Evolutionary conservation across 1,140 invertebrate species (phyloP).

Genomic region (Conopomorpha cramerella): DNA sequence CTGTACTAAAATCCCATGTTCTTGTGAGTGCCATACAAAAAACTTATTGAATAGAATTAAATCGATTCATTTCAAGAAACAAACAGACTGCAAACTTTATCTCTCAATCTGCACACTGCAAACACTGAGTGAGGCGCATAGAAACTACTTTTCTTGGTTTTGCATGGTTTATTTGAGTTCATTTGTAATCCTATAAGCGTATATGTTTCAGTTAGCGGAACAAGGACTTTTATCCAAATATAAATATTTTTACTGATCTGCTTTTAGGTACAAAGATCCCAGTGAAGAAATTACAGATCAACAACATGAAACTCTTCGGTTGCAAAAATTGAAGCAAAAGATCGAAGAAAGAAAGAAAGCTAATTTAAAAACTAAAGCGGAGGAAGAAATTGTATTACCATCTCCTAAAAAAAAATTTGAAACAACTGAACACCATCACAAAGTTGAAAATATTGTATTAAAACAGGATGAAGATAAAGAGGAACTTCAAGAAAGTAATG

Average conservation of each 20-base stretch:
- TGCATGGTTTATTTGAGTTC: too few species aligned
- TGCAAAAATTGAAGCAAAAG: conserved; percentile 63
- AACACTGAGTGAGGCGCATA: background rate
- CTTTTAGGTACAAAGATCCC: conserved; percentile 51
- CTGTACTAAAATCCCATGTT: conserved; percentile 1
- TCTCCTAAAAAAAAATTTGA: conserved; percentile 11
- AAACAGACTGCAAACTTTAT: background rate
- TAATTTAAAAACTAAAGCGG: background rate
- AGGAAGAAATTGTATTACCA: conserved; percentile 4
- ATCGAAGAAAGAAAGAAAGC: conserved; percentile 61
- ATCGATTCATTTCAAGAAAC: background rate
- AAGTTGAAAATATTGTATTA: too few species aligned
- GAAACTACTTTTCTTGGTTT: background rate
- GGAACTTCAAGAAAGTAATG: background rate
- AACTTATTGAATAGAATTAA: background rate
- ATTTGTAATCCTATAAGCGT: too few species aligned
- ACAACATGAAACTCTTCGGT: conserved; percentile 54
- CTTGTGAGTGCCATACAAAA: conserved; percentile 3
- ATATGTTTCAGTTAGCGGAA: too few species aligned
- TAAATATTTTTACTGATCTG: background rate
- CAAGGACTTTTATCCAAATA: too few species aligned
- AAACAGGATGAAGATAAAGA: conserved; percentile 3
- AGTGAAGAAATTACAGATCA: conserved; percentile 29
- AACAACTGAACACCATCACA: too few species aligned
- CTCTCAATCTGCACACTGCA: background rate